phyloP scores from a whole-genome alignment of 64 coral and sea anemone species.

The Montipora sp. region DNA sequence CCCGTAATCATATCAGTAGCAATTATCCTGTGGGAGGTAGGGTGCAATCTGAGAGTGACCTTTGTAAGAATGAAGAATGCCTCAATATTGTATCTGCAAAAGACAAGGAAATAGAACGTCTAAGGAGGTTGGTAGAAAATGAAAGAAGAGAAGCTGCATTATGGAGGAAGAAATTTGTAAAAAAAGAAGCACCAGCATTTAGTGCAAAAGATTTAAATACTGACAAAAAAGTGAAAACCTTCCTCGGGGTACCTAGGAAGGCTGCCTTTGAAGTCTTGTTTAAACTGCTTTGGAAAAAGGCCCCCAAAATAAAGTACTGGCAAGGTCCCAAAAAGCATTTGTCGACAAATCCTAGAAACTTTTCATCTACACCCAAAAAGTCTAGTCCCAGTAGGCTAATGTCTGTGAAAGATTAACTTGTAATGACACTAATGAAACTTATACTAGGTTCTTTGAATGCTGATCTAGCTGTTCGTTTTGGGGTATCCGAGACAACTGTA shows the following conservation, averaged over 20 bases:
- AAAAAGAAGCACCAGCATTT: slow-evolving; percentile 31
- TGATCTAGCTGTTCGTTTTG: slow-evolving; percentile 56
- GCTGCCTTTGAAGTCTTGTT: slow-evolving; percentile 45
- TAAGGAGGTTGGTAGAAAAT: slow-evolving; percentile 38
- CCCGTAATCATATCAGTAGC: slow-evolving; percentile 15
- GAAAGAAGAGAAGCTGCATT: slow-evolving; percentile 43
- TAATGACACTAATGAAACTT: slow-evolving; percentile 58
- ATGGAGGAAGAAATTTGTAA: slow-evolving; percentile 53
- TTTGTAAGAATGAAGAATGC: slow-evolving; percentile 34
- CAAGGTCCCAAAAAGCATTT: slow-evolving; percentile 29
- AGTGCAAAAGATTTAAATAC: slow-evolving; percentile 37
- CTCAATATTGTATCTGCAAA: slow-evolving; percentile 34
- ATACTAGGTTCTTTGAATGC: slow-evolving; percentile 57
- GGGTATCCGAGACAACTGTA: slow-evolving; percentile 49
- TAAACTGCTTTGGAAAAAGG: slow-evolving; percentile 45
- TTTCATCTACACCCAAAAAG: slow-evolving; percentile 42
- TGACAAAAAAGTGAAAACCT: slow-evolving; percentile 50
- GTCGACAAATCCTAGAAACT: slow-evolving; percentile 22
- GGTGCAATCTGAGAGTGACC: slow-evolving; percentile 38
- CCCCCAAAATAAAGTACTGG: slow-evolving; percentile 47
- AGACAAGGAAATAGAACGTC: slow-evolving; percentile 24
- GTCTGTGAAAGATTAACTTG: slow-evolving; percentile 49
- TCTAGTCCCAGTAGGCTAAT: slow-evolving; percentile 41
- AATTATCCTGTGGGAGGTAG: neutral
- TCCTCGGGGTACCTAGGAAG: slow-evolving; percentile 44